A percentile compares a stretch with the other conserved stretches of the same genome.
phyloP scores from a whole-genome alignment of 2,797 vertebrate species.

The Pterois miles region DNA sequence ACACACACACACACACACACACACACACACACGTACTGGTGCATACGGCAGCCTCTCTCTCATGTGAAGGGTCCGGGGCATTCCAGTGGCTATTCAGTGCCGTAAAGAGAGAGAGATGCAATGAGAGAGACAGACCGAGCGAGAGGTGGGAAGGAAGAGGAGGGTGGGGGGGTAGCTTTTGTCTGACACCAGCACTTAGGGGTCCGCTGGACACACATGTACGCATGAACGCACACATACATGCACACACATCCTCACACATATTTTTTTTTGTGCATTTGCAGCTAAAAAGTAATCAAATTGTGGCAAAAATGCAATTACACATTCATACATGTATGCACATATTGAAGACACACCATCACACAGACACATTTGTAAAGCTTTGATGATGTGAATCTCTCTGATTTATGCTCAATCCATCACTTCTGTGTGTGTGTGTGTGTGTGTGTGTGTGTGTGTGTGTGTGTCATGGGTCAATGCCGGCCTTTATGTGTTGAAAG shows the following conservation, averaged over 20 bases:
- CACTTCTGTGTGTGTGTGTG: conserved; percentile 23
- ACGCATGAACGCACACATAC: conserved; percentile 58
- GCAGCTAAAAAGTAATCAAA: conserved; percentile 39
- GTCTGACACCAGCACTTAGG: conserved; percentile 81
- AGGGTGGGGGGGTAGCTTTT: conserved; percentile 75
- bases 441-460: not conserved
- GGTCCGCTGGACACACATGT: conserved; percentile 69
- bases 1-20: conserved; percentile 15
- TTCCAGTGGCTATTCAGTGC: conserved; percentile 94
- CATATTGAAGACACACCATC: conserved; percentile 20
- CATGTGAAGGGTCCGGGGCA: conserved; percentile 87
- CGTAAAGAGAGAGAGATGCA: conserved; percentile 80
- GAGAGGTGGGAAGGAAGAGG: conserved; percentile 55
- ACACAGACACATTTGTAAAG: conserved; percentile 5
- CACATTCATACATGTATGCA: not conserved
- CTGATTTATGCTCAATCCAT: conserved; percentile 72
- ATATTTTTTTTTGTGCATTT: conserved; percentile 9
- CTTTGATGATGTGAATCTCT: conserved; percentile 67
- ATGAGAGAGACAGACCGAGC: conserved; percentile 75
- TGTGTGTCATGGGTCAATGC: conserved; percentile 63
- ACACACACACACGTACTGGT: conserved; percentile 71
- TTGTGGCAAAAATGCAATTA: conserved; percentile 26
- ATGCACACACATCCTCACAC: conserved; percentile 9
- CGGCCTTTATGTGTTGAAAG: conserved; percentile 76
- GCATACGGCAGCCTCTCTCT: conserved; percentile 83